Evolutionary conservation across 2,797 vertebrate species (phyloP).

Genomic region (Chaenodraco wilsoni): DNA sequence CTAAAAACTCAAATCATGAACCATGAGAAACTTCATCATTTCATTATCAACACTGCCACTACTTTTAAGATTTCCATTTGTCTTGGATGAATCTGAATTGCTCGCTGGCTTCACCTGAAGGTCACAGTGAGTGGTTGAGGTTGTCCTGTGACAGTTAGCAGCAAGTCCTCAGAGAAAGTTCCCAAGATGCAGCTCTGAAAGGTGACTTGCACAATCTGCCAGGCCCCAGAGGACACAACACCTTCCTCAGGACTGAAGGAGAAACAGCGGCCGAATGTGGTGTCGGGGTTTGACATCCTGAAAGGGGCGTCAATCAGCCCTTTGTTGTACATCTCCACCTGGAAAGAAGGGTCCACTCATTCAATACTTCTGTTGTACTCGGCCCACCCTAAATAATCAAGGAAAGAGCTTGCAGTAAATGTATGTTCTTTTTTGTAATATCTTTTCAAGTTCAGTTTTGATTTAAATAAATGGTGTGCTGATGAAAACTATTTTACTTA

Average conservation of each 20-base stretch:
- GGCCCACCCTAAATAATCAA: too few relatives aligned
- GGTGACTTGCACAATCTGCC: constrained; percentile 81
- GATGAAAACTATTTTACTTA: too few relatives aligned
- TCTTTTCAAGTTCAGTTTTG: not conserved
- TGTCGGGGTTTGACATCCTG: constrained; percentile 67
- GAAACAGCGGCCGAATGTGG: constrained; percentile 84
- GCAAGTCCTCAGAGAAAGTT: constrained; percentile 84
- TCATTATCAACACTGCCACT: not conserved
- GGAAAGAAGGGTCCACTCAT: constrained; percentile 14
- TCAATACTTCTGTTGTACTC: not conserved
- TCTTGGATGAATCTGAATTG: not conserved
- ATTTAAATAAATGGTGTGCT: too few relatives aligned
- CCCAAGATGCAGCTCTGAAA: constrained; percentile 85
- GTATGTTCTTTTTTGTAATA: not conserved
- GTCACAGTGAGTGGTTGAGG: constrained; percentile 78
- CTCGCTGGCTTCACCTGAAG: constrained; percentile 74
- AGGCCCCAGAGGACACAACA: constrained; percentile 73
- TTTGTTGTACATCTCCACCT: constrained; percentile 86
- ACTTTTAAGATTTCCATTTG: not conserved
- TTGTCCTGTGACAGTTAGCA: constrained; percentile 80
- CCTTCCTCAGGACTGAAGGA: constrained; percentile 84
- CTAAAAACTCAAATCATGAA: too few relatives aligned
- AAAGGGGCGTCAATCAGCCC: constrained; percentile 88
- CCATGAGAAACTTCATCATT: not conserved
- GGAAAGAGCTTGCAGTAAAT: not conserved